Percentiles rank a stretch among this genome's conserved stretches.
Evolutionary conservation across 2,113 vertebrate genomes (phyloP).

Genomic region (Alethe castanea): DNA sequence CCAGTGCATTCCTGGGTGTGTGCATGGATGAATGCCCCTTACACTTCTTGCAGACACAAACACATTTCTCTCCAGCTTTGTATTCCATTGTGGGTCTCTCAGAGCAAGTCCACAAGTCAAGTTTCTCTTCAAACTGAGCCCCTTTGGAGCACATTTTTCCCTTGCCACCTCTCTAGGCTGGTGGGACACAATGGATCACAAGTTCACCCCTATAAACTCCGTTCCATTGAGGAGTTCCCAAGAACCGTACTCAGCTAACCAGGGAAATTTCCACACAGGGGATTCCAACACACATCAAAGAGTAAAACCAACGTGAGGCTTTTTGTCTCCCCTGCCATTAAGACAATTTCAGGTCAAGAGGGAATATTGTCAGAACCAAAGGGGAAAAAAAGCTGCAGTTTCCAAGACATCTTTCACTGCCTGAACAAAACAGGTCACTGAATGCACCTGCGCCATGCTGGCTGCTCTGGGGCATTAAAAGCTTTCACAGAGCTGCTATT

Average conservation of each 20-base stretch:
- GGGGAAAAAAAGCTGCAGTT: background rate
- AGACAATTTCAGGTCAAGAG: conserved; percentile 26
- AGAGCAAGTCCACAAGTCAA: background rate
- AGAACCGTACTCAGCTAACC: background rate
- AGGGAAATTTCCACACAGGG: background rate
- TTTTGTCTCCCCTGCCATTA: background rate
- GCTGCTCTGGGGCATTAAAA: background rate
- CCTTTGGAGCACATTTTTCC: background rate
- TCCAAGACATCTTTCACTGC: background rate
- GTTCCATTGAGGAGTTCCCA: background rate
- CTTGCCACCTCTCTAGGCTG: background rate
- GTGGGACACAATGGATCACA: fast-evolving
- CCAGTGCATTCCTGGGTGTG: background rate
- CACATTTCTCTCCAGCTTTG: background rate
- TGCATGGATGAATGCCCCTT: background rate
- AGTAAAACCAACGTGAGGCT: background rate
- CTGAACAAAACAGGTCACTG: conserved; percentile 34
- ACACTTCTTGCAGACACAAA: background rate
- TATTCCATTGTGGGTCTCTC: background rate
- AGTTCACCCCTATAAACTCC: background rate
- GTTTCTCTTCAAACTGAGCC: background rate
- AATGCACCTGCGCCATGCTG: background rate
- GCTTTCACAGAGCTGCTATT: background rate
- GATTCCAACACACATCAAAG: background rate
- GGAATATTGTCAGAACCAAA: background rate